Evolutionary conservation across 2,888 invertebrate species (phyloP), one percentile per base, ranked within the genome.

Genomic region (Ophion obscuratus): DNA sequence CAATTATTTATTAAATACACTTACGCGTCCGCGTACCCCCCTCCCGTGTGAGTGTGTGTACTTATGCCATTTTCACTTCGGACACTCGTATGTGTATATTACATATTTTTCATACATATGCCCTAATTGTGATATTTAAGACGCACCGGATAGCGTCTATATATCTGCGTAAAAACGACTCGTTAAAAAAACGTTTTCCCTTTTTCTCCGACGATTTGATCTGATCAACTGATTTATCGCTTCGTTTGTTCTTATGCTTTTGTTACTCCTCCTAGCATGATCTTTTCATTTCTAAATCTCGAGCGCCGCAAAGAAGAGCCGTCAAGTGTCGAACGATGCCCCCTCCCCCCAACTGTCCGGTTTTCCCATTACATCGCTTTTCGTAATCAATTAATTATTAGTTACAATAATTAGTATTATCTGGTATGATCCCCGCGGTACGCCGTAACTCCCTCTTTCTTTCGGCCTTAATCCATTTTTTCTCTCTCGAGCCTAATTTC

Each of bases 341-440:
- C 66, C 40, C 80, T 67, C 66, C 86, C 83, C 67, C 79, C 62
- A 77, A 57, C 31, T 70, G 27, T 53, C 24, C 79, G 85, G 86
- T 80, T 84, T 73, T 77, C 62, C 75, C 81, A 76, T 83, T 81
- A 24, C 53, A 75, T 70, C 79, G 75, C 57, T 64, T 88, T 85
- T 84, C 71, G 82, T 89, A 91, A 88, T 91, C 89, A 91, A 88
- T 91, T 91, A 91, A 91, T 91, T 91, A 91, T 91, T 88, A 90
- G 90, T 89, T 89, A 90, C 90, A 91, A 89, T 90, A 91, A 91
- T 90, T 89, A 91, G 89, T 91, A 91, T 92, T 91, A 92, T 91
- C 90, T 91, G 89, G 88, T 92, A 92, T 91, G 89, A 91, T 92
- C 90, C 90, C 92, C 92, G 90, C 90, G 90, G 90, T 87, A 88